A percentile compares a stretch with the other conserved stretches of the same genome.
phyloP scores from a whole-genome alignment of 2,888 invertebrate genomes.

The Leptothorax acervorum region DNA sequence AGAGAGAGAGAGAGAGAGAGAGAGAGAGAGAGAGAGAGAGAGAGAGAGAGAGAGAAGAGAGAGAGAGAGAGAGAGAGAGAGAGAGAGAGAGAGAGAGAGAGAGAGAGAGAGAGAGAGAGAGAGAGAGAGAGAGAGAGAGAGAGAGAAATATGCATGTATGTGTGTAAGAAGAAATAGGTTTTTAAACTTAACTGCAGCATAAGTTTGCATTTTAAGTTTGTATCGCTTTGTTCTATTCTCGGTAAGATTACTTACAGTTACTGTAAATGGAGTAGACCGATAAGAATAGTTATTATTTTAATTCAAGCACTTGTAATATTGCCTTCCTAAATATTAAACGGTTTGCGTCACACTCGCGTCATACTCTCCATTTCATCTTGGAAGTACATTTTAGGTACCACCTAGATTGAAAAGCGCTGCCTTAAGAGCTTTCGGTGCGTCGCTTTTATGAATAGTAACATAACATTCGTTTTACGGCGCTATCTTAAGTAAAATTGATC shows the following conservation, averaged over 20 bases:
- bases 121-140: neutral
- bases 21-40: conserved; percentile 7
- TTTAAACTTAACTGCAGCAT: neutral
- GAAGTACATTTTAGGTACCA: conserved; percentile 30
- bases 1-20: neutral
- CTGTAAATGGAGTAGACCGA: neutral
- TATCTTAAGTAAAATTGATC: conserved; percentile 25
- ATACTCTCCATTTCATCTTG: conserved; percentile 44
- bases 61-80: conserved; percentile 4
- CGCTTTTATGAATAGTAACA: conserved; percentile 16
- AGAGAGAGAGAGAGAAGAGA: neutral
- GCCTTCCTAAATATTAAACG: neutral
- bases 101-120: neutral
- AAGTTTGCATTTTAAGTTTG: neutral
- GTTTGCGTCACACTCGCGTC: neutral
- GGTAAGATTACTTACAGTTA: neutral
- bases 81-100: neutral
- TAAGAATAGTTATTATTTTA: conserved; percentile 1
- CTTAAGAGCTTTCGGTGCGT: conserved; percentile 22
- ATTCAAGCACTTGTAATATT: neutral
- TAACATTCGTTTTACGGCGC: conserved; percentile 31
- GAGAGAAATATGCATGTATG: no score
- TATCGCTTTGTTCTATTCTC: neutral
- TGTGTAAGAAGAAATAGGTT: neutral
- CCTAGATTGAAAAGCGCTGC: conserved; percentile 30